phyloP scores from a whole-genome alignment of 2,888 invertebrate genomes.

The Reticulitermes lucifugus region DNA sequence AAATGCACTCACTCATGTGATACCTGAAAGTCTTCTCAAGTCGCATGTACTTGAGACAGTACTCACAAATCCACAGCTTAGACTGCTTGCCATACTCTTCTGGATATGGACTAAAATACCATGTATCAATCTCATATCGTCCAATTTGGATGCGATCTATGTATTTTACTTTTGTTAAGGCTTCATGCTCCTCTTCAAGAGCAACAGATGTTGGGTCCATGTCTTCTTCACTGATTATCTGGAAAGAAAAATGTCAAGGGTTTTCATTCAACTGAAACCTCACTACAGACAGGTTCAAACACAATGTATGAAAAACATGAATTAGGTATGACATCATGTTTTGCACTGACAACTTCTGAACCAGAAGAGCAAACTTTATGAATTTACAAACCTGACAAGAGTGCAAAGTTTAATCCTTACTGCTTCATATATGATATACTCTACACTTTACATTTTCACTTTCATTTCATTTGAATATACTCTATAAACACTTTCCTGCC shows the following conservation, averaged over 20 bases:
- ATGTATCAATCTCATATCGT: slow-evolving; percentile 96
- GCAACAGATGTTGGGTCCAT: slow-evolving; percentile 99
- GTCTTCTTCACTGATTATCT: slow-evolving; percentile 77
- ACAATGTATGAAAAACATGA: too few species aligned
- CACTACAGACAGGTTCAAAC: too few species aligned
- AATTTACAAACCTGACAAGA: too few species aligned
- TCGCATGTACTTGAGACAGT: slow-evolving; percentile 96
- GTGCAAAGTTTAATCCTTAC: too few species aligned
- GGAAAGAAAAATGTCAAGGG: background rate
- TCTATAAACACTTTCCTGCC: too few species aligned
- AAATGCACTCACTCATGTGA: slow-evolving; percentile 88
- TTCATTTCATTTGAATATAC: too few species aligned
- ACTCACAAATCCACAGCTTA: slow-evolving; percentile 96
- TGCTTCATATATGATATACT: too few species aligned
- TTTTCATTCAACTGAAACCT: too few species aligned
- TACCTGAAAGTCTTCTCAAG: slow-evolving; percentile 90
- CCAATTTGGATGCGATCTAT: slow-evolving; percentile 95
- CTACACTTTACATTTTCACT: too few species aligned
- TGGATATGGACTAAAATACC: slow-evolving; percentile 99
- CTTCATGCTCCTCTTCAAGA: slow-evolving; percentile 94
- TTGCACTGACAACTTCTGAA: too few species aligned
- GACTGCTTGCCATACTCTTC: slow-evolving; percentile 95
- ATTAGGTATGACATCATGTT: too few species aligned
- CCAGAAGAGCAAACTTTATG: too few species aligned
- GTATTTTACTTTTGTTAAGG: slow-evolving; percentile 95